Conservation (phyloP, 1,140 invertebrate genomes). For the Drosophila sechellia region DNA sequence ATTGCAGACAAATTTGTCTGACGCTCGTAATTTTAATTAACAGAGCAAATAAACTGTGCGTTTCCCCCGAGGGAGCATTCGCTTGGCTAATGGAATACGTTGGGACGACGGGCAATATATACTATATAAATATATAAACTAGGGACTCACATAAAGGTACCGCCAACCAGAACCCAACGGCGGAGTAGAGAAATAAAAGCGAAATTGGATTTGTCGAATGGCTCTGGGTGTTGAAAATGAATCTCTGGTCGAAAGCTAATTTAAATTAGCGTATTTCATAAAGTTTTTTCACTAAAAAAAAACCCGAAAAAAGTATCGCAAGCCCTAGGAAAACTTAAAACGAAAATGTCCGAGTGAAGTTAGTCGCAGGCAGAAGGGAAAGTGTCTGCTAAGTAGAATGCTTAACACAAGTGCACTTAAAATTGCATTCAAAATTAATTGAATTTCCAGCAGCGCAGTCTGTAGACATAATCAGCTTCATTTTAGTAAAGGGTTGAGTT, state of each 20-base stretch:
- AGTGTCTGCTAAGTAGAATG: conserved; percentile 65
- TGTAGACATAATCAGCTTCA: background rate
- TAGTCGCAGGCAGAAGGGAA: conserved; percentile 36
- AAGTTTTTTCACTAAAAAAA: conserved; percentile 37
- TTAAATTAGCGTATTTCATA: conserved; percentile 15
- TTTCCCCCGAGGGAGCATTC: conserved; percentile 43
- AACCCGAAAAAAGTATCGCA: background rate
- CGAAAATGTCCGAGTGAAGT: conserved; percentile 1
- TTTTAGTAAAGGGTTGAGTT: background rate
- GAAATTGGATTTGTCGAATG: conserved; percentile 35
- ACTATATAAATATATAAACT: conserved; percentile 3
- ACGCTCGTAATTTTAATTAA: conserved; percentile 67
- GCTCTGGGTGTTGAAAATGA: conserved; percentile 53
- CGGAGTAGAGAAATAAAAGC: background rate
- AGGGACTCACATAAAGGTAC: conserved; percentile 45
- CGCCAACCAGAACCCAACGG: conserved; percentile 17
- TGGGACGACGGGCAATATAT: background rate
- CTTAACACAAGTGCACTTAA: conserved; percentile 70
- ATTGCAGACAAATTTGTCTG: conserved; percentile 13
- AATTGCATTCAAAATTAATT: conserved; percentile 79
- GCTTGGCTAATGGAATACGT: conserved; percentile 68
- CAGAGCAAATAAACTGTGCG: conserved; percentile 62
- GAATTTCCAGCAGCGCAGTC: conserved; percentile 53
- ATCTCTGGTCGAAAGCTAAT: background rate
- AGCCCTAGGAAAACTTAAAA: conserved; percentile 1